Percentiles rank a stretch among this genome's conserved stretches.
These are phyloP conservation scores for Micoletzkya japonica DNA, from an alignment of 2,888 invertebrate species.

Conservation along the genomic window DNA sequence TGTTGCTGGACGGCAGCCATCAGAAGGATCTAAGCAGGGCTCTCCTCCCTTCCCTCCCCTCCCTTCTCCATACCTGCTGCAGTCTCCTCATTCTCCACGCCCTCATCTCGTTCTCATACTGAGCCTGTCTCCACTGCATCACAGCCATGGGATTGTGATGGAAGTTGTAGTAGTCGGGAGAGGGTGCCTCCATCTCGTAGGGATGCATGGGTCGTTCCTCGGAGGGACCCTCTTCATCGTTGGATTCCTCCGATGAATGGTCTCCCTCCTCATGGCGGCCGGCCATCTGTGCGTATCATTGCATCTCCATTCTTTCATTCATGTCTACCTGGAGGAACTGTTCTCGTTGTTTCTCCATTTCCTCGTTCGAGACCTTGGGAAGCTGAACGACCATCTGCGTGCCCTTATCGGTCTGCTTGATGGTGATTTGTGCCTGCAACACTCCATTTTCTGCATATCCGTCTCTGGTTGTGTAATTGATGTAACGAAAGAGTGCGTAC, in stretches of 20 bases:
- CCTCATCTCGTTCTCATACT: constrained; percentile 27
- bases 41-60: too few species aligned
- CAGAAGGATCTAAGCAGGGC: constrained; percentile 9
- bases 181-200: constrained; percentile 25
- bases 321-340: too few species aligned
- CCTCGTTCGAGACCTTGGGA: constrained; percentile 1
- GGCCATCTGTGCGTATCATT: too few species aligned
- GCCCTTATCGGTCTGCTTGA: constrained; percentile 17
- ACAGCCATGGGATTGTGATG: not conserved
- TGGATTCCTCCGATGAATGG: not conserved
- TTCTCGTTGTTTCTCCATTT: too few species aligned
- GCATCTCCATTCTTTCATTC: too few species aligned
- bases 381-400: constrained; percentile 22
- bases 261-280: too few species aligned
- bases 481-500: not conserved
- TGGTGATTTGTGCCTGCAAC: constrained; percentile 18
- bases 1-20: constrained; percentile 12
- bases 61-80: constrained; percentile 8
- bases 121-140: not conserved
- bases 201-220: constrained; percentile 25
- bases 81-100: constrained; percentile 22
- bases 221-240: not conserved
- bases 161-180: constrained; percentile 25
- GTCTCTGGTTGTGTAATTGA: not conserved
- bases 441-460: not conserved